These are phyloP conservation scores for Ictalurus punctatus DNA, from an alignment of 2,113 vertebrate genomes.

Conservation along the genomic window DNA sequence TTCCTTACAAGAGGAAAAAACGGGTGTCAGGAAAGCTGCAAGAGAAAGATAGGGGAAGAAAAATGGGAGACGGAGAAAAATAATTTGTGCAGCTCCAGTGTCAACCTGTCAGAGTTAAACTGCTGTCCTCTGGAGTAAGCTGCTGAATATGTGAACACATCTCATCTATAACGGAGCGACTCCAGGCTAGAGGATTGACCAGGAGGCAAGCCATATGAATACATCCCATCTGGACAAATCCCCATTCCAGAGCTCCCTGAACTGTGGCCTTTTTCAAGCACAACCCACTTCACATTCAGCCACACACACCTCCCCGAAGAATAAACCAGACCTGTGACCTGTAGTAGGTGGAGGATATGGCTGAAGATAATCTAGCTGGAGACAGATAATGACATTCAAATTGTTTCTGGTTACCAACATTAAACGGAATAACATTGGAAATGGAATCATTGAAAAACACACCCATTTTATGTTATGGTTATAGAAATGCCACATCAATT, in stretches of 20 bases:
- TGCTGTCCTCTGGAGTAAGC: constrained; percentile 7
- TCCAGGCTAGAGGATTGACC: constrained; percentile 13
- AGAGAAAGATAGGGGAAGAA: neutral
- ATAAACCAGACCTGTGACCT: constrained; percentile 4
- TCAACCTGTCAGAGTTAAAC: constrained; percentile 25
- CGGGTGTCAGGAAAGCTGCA: neutral
- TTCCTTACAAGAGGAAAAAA: neutral
- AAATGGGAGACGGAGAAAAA: neutral
- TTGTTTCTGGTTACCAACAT: neutral
- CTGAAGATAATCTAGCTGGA: neutral
- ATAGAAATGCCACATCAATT: neutral
- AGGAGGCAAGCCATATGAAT: neutral
- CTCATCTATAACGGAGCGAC: constrained; percentile 13
- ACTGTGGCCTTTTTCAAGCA: constrained; percentile 13
- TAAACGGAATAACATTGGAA: neutral
- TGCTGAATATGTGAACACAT: constrained; percentile 35
- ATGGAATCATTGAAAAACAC: neutral
- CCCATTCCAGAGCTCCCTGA: constrained; percentile 6
- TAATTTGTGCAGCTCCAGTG: constrained; percentile 3
- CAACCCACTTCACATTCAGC: constrained; percentile 38
- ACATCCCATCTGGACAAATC: neutral
- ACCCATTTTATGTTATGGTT: neutral
- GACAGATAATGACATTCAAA: neutral
- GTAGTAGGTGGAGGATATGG: constrained; percentile 20
- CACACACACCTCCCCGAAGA: constrained; percentile 25